Percentiles rank a stretch among this genome's conserved stretches.
Evolutionary conservation across 2,797 vertebrate genomes (phyloP).

Genomic region (Emys orbicularis): DNA sequence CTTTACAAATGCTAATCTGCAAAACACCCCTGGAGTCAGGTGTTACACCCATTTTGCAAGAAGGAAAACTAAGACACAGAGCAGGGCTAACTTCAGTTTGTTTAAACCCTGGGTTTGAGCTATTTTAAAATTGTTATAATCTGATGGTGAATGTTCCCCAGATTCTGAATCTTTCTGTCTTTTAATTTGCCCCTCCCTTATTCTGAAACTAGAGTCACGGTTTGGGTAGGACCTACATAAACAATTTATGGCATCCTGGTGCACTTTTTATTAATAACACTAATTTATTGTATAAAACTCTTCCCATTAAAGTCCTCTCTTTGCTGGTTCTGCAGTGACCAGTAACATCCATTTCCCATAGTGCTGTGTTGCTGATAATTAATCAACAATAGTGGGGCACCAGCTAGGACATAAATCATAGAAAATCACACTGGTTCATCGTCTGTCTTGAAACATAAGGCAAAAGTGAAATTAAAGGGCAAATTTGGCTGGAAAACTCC

Average conservation of each 20-base stretch:
- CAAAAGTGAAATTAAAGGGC: not conserved
- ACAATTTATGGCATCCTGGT: not conserved
- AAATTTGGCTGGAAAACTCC: not conserved
- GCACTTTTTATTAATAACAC: not conserved
- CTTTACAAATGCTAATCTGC: not conserved
- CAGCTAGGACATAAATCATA: not conserved
- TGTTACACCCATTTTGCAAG: not conserved
- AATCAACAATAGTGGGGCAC: not conserved
- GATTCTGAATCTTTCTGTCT: not conserved
- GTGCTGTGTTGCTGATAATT: not conserved
- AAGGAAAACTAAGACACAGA: not conserved
- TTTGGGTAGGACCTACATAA: not conserved
- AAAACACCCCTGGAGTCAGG: not conserved
- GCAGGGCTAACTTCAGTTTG: not conserved
- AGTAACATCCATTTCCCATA: not conserved
- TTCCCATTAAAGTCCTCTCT: not conserved
- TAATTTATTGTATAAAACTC: not conserved
- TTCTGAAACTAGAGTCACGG: not conserved
- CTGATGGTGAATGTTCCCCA: not conserved
- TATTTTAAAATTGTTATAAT: not conserved
- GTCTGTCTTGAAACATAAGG: not conserved
- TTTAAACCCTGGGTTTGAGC: not conserved
- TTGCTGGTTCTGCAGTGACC: not conserved
- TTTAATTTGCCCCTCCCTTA: not conserved
- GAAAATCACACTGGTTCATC: not conserved